Evolutionary conservation across 2,888 invertebrate species (phyloP).

Genomic region (Nemotelus nigrinus): DNA sequence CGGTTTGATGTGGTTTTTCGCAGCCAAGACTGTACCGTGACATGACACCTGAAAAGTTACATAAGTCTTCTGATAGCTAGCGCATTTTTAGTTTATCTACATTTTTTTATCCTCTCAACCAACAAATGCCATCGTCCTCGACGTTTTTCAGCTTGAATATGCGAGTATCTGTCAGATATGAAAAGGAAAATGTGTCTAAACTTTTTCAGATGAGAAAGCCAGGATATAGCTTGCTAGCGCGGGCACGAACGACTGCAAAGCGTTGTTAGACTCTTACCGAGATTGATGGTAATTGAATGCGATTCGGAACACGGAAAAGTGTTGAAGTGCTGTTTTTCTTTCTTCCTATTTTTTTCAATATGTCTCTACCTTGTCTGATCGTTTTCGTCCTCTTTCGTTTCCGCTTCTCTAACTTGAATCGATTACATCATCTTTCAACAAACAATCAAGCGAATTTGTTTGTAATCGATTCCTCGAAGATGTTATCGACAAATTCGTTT

Average conservation of each 20-base stretch:
- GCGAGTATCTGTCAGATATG: slow-evolving; percentile 38
- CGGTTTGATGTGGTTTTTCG: too few relatives aligned
- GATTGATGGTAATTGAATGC: slow-evolving; percentile 49
- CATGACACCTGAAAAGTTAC: too few relatives aligned
- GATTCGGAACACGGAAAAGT: slow-evolving; percentile 43
- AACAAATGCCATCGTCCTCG: too few relatives aligned
- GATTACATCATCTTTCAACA: neutral
- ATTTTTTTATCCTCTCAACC: too few relatives aligned
- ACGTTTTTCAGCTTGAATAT: neutral
- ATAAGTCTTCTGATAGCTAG: too few relatives aligned
- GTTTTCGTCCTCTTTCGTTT: neutral
- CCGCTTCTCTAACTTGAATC: neutral
- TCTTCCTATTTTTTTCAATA: neutral
- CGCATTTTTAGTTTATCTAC: too few relatives aligned
- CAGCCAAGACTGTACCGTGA: too few relatives aligned
- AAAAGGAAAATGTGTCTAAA: slow-evolving; percentile 45
- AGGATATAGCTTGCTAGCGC: neutral
- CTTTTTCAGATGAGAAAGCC: slow-evolving; percentile 45
- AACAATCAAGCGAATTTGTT: slow-evolving; percentile 5
- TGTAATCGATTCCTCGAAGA: slow-evolving; percentile 1
- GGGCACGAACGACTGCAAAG: slow-evolving; percentile 14
- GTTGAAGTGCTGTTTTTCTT: slow-evolving; percentile 5
- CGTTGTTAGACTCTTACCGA: slow-evolving; percentile 41
- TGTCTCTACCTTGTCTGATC: neutral
- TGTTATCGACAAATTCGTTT: slow-evolving; percentile 10